Conservation (phyloP, 2,888 invertebrate genomes). For the Diarsia mendica region DNA sequence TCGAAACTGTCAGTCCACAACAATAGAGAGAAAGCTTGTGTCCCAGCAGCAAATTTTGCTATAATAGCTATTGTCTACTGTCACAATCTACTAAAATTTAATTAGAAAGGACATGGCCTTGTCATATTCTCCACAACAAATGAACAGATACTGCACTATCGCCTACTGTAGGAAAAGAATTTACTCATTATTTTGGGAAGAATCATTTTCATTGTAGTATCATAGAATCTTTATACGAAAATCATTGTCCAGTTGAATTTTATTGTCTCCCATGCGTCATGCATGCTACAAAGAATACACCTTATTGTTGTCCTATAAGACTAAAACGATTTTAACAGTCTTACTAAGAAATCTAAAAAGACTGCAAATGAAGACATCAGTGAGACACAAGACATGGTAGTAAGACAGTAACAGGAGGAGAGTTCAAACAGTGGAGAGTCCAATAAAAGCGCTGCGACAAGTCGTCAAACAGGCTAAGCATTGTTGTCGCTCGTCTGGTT, state of each 20-base stretch:
- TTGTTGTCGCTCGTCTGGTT: constrained; percentile 65
- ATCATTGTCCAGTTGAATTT: neutral
- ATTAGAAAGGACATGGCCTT: neutral
- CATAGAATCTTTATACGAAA: neutral
- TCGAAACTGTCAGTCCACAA: too few species aligned
- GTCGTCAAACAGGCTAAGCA: constrained; percentile 64
- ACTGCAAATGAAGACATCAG: constrained; percentile 39
- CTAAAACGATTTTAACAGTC: constrained; percentile 31
- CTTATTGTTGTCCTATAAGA: constrained; percentile 28
- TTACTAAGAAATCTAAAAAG: constrained; percentile 52
- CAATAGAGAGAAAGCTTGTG: too few species aligned
- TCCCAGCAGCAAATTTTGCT: too few species aligned
- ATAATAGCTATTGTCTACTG: neutral
- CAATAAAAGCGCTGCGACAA: constrained; percentile 55
- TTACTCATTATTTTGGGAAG: neutral
- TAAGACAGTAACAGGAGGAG: constrained; percentile 51
- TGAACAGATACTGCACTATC: neutral
- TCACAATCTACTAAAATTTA: too few species aligned
- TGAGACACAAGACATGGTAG: constrained; percentile 51
- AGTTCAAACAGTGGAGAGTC: constrained; percentile 55
- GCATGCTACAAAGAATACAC: neutral
- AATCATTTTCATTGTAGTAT: neutral
- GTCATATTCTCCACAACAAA: too few species aligned
- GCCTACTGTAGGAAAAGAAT: neutral
- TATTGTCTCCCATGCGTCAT: neutral